phyloP scores from a whole-genome alignment of 1,140 invertebrate species.

The Heliconius melpomene region DNA sequence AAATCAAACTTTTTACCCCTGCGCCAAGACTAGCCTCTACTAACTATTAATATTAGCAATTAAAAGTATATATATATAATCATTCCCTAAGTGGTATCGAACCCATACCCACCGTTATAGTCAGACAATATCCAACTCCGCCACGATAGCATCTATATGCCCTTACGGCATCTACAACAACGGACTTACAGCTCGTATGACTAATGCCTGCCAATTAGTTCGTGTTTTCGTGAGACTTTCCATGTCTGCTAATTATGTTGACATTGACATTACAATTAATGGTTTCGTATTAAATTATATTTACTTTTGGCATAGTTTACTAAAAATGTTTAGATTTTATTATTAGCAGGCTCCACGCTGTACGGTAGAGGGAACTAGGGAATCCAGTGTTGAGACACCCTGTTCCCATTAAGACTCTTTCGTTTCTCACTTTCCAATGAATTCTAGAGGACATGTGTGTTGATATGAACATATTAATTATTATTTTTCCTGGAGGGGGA shows the following conservation, averaged over 20 bases:
- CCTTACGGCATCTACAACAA: neutral
- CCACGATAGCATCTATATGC: neutral
- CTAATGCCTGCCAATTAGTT: neutral
- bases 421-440: no score
- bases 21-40: no score
- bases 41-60: no score
- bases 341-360: no score
- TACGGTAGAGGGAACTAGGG: no score
- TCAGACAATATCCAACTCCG: neutral
- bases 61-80: no score
- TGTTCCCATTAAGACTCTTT: no score
- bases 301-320: neutral
- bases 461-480: no score
- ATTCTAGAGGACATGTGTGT: no score
- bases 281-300: neutral
- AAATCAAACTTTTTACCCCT: no score
- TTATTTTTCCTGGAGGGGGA: no score
- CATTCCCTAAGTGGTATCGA: neutral
- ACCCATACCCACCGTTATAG: neutral
- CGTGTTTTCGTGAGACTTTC: slow-evolving; percentile 1
- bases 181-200: neutral
- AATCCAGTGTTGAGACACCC: no score
- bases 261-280: neutral
- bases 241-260: slow-evolving; percentile 3
- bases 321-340: neutral